Evolutionary conservation across 2,888 invertebrate species (phyloP), one percentile per base, ranked within the genome.

Genomic region (Carpatolechia fugitivella): DNA sequence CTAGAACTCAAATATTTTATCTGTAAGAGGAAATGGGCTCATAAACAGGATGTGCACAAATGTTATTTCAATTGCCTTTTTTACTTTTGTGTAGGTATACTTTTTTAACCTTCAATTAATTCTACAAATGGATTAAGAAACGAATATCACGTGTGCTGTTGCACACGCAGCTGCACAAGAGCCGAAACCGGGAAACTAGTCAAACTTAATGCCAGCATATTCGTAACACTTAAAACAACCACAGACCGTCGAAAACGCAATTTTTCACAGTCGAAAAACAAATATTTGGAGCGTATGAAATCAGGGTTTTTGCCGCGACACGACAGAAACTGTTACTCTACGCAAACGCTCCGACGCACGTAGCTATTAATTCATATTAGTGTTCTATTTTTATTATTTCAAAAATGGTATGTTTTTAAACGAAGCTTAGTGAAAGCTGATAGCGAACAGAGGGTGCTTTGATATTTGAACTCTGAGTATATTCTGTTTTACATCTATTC

Each of bases 181-280:
- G 61, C 56, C 66, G 68, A 68, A 70, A 71, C 73, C 71, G 64
- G 65, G 69, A 73, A 79, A 84, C 83, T 76, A 80, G 78, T 78
- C 77, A 76, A 63, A 75, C 70, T 63, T 87, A 86, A 88, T 83
- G 78, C 76, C 68, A 74, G 80, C 85, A 80, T 82, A 89, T 89
- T 85, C 80, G 75, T 89, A 84, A 82, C 79, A 76, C 84, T 86
- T 85, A 84, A 83, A 79, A 76, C 72, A 56, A 83, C 86, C 86
- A 75, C 87, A 81, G 75, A 84, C 83, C 83, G 74, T 73, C 79
- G 74, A 76, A 82, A 87, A 85, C 76, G 71, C 78, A 72, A 90
- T 90, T 89, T 81, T 89, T 89, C 88, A 90, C 85, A 86, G 78
- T 80, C 73, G 69, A 82, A 84, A 84, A 83, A 81, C 79, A 83